Conservation (phyloP, 2,888 invertebrate genomes). For the Nemoura dubitans region DNA sequence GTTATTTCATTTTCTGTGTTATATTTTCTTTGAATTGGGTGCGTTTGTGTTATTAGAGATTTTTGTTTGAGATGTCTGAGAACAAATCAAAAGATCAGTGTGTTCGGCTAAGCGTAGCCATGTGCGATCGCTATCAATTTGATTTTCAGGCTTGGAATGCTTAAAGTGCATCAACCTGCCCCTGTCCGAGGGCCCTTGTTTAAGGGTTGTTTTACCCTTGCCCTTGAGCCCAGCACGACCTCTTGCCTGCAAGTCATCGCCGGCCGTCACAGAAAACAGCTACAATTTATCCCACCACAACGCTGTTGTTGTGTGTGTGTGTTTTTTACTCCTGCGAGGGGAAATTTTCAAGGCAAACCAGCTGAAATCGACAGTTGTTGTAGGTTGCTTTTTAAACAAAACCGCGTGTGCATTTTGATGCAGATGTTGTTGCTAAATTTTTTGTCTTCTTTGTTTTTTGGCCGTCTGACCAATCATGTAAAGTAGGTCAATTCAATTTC, state of each 20-base stretch:
- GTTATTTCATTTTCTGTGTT: too few species aligned
- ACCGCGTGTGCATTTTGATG: not conserved
- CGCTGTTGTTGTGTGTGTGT: not conserved
- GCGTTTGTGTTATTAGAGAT: too few species aligned
- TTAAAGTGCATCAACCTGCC: not conserved
- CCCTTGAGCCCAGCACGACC: not conserved
- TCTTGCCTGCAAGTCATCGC: not conserved
- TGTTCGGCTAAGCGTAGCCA: too few species aligned
- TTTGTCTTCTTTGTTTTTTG: not conserved
- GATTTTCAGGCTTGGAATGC: not conserved
- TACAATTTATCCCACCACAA: not conserved
- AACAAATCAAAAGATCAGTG: too few species aligned
- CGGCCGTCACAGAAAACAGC: not conserved
- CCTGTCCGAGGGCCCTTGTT: not conserved
- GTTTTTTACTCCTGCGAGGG: not conserved
- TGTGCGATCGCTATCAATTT: not conserved
- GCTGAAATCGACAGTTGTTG: constrained; percentile 2
- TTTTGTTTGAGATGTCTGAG: too few species aligned
- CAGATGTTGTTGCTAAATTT: not conserved
- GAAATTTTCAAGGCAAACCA: not conserved
- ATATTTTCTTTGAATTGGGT: too few species aligned
- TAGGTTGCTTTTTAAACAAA: not conserved
- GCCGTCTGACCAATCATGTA: not conserved
- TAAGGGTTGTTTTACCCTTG: not conserved
- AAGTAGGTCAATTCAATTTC: not conserved